Percentiles rank a stretch among this genome's conserved stretches.
These are phyloP conservation scores for Linurgus olivaceus DNA, from an alignment of 2,797 vertebrate species.

Conservation along the genomic window DNA sequence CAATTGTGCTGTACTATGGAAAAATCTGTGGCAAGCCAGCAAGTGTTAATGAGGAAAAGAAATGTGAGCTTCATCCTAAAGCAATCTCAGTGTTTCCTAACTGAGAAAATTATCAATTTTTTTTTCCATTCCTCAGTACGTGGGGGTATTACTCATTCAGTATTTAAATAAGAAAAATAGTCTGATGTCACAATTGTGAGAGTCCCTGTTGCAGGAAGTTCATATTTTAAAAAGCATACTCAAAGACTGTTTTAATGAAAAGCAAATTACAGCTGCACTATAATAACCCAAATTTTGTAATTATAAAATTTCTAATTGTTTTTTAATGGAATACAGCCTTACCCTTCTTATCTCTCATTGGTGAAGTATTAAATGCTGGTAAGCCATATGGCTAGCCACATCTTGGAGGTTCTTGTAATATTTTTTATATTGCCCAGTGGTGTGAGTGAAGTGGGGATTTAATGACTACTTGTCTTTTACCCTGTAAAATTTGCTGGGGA, in stretches of 20 bases:
- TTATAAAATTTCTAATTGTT: neutral
- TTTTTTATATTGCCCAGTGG: neutral
- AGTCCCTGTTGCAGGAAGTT: neutral
- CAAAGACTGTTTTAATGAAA: neutral
- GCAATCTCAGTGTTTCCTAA: neutral
- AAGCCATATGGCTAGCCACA: neutral
- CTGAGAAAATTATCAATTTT: neutral
- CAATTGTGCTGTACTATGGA: neutral
- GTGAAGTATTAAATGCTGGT: neutral
- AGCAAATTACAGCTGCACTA: neutral
- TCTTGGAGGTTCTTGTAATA: neutral
- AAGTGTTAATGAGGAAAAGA: neutral
- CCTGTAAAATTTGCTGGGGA: neutral
- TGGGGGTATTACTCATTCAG: neutral
- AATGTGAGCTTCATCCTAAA: neutral
- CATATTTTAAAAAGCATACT: neutral
- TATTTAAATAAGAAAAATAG: neutral
- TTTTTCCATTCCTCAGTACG: rapidly evolving
- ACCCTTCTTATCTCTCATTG: neutral
- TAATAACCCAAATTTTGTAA: neutral
- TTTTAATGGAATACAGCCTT: neutral
- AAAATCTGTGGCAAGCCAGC: neutral
- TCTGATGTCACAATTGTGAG: neutral
- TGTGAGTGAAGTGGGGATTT: neutral
- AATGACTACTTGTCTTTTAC: neutral